Evolutionary conservation across 2,797 vertebrate genomes (phyloP).

Genomic region (Thaleichthys pacificus): DNA sequence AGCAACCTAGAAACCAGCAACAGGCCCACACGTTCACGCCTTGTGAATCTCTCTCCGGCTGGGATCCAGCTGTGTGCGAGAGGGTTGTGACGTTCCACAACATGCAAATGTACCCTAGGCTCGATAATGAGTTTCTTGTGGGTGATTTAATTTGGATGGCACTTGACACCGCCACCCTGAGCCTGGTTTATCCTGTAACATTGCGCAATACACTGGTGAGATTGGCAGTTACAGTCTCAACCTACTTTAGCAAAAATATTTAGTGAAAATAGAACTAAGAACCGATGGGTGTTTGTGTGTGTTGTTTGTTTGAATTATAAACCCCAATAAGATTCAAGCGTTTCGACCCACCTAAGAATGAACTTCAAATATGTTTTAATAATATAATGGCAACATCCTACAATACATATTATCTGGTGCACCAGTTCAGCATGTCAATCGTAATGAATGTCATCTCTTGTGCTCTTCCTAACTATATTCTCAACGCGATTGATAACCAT

Average conservation of each 20-base stretch:
- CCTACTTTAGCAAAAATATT: constrained; percentile 36
- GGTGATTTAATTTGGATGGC: constrained; percentile 64
- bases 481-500: neutral
- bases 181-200: constrained; percentile 57
- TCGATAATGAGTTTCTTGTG: constrained; percentile 57
- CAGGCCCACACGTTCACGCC: constrained; percentile 30
- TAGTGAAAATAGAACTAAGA: constrained; percentile 41
- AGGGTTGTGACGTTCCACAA: constrained; percentile 16
- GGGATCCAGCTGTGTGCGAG: too few species aligned
- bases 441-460: constrained; percentile 4
- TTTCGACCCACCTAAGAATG: constrained; percentile 33
- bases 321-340: constrained; percentile 59
- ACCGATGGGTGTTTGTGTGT: constrained; percentile 27
- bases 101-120: constrained; percentile 59
- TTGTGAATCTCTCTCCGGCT: constrained; percentile 34
- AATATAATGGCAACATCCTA: too few species aligned
- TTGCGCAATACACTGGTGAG: constrained; percentile 51
- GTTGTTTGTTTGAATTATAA: constrained; percentile 54
- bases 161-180: constrained; percentile 55
- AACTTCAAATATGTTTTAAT: too few species aligned
- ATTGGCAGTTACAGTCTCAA: constrained; percentile 39
- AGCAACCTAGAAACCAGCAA: constrained; percentile 49
- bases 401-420: constrained; percentile 20
- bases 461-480: neutral
- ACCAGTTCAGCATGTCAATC: constrained; percentile 15